Evolutionary conservation across 2,888 invertebrate genomes (phyloP).

Genomic region (Drosophila phalerata): DNA sequence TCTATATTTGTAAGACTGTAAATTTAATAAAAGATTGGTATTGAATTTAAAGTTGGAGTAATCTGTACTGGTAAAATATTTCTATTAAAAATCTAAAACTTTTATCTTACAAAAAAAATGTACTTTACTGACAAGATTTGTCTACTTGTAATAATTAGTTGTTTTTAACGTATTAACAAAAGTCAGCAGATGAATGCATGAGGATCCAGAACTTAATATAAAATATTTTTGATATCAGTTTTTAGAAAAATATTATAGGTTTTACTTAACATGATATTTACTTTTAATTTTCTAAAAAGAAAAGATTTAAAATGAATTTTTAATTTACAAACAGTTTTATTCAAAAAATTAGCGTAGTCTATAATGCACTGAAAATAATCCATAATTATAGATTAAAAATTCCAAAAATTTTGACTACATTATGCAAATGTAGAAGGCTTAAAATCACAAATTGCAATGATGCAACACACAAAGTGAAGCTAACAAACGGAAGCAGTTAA

Average conservation of each 20-base stretch:
- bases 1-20: background rate
- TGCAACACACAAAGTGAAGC: slow-evolving; percentile 28
- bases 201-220: too few species aligned
- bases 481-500: background rate
- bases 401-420: slow-evolving; percentile 31
- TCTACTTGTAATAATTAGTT: too few species aligned
- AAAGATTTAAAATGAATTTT: background rate
- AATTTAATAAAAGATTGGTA: background rate
- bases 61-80: too few species aligned
- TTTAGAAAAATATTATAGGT: too few species aligned
- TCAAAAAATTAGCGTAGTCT: background rate
- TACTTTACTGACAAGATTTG: too few species aligned
- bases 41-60: background rate
- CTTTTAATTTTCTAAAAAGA: background rate
- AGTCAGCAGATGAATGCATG: too few species aligned
- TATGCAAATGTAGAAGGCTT: slow-evolving; percentile 64
- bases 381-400: slow-evolving; percentile 33
- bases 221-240: too few species aligned
- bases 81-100: too few species aligned
- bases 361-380: background rate
- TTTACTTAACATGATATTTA: background rate
- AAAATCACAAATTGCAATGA: slow-evolving; percentile 70
- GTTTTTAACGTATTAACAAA: too few species aligned
- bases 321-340: background rate
- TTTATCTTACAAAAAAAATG: too few species aligned